Evolutionary conservation across 2,888 invertebrate genomes (phyloP).

Genomic region (Helleia helle): DNA sequence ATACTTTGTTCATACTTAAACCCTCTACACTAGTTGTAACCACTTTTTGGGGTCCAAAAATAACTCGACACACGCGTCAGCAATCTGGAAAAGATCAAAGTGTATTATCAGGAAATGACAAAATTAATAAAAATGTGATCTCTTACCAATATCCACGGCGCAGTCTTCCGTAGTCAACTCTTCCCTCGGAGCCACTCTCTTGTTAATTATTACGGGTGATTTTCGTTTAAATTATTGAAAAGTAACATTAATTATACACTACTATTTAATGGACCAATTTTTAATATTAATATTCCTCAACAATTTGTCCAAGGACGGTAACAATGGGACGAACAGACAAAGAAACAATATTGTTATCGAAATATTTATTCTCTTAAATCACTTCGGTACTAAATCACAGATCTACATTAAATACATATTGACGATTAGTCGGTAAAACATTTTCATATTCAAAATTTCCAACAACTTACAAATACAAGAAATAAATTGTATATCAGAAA

Average conservation of each 20-base stretch:
- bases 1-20: constrained; percentile 42
- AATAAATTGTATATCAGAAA: no score
- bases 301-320: constrained; percentile 1
- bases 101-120: constrained; percentile 41
- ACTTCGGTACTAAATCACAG: constrained; percentile 29
- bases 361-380: constrained; percentile 21
- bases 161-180: constrained; percentile 19
- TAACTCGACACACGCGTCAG: constrained; percentile 14
- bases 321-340: constrained; percentile 22
- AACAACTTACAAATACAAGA: no score
- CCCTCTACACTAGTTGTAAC: constrained; percentile 24
- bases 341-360: constrained; percentile 28
- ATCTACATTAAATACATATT: not conserved
- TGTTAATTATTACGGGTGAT: not conserved
- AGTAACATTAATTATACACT: not conserved
- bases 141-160: constrained; percentile 37
- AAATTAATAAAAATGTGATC: constrained; percentile 20
- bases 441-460: no score
- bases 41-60: constrained; percentile 17
- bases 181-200: not conserved
- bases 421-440: no score
- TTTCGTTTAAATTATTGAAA: not conserved
- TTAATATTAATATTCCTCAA: no score
- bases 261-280: no score
- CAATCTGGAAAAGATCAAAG: constrained; percentile 65